These are phyloP conservation scores for Aphrocallistes beatrix DNA, from an alignment of 37 sponge, comb jelly and placozoan genomes.

Conservation along the genomic window DNA sequence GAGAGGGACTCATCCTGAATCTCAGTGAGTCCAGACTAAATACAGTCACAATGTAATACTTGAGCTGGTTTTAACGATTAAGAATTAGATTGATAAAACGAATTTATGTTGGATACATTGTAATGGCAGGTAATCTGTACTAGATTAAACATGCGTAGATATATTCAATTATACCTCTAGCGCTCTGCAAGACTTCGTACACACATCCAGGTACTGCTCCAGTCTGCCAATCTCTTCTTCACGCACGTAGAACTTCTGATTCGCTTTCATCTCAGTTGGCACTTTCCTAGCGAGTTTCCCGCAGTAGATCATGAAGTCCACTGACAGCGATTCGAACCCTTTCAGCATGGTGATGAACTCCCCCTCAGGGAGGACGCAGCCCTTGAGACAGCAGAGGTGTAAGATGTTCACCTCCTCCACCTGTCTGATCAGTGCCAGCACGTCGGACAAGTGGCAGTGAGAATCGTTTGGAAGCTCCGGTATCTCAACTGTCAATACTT, in stretches of 20 bases:
- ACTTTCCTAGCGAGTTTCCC: background rate
- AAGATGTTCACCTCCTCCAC: background rate
- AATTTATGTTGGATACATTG: background rate
- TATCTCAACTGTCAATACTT: background rate
- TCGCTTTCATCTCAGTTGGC: background rate
- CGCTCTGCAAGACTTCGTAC: background rate
- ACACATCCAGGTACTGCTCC: background rate
- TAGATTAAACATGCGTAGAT: background rate
- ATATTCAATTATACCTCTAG: background rate
- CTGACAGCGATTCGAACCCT: background rate
- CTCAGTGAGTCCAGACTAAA: background rate
- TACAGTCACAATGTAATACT: background rate
- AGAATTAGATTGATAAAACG: background rate
- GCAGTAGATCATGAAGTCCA: slow-evolving; percentile 1
- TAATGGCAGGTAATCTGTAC: background rate
- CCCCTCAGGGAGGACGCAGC: background rate
- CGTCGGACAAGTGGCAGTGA: background rate
- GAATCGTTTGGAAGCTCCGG: background rate
- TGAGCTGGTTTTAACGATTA: background rate
- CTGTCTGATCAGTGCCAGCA: background rate
- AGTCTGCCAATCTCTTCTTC: background rate
- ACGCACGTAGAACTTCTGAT: background rate
- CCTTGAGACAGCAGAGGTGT: background rate
- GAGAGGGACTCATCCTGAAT: background rate
- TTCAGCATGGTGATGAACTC: background rate